A percentile compares a stretch with the other conserved stretches of the same genome.
Conservation (phyloP, 2,797 vertebrate species). For the Antennarius maculatus region DNA sequence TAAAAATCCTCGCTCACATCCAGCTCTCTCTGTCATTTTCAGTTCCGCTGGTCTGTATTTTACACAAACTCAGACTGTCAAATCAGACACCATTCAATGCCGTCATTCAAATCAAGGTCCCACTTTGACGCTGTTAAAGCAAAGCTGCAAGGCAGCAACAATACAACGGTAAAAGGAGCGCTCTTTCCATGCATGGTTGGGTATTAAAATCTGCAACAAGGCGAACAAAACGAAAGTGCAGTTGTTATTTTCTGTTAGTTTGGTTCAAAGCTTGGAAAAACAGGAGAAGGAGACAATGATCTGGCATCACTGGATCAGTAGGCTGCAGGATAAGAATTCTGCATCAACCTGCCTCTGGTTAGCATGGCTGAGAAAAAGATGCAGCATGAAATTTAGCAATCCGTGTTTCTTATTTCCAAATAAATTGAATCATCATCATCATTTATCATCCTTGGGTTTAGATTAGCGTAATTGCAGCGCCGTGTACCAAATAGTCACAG, state of each 20-base stretch:
- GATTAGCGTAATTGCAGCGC: constrained; percentile 1
- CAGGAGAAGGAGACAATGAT: background rate
- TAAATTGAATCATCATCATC: no score
- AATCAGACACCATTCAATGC: constrained; percentile 21
- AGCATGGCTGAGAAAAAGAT: constrained; percentile 1
- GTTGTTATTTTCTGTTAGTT: no score
- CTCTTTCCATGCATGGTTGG: no score
- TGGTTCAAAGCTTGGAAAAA: background rate
- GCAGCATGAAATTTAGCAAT: no score
- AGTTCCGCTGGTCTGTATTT: constrained; percentile 44
- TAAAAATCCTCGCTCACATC: constrained; percentile 26
- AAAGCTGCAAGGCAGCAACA: constrained; percentile 6
- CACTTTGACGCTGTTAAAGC: constrained; percentile 14
- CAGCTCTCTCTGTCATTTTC: constrained; percentile 18
- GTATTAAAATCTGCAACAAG: no score
- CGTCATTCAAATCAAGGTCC: constrained; percentile 27
- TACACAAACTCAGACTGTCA: constrained; percentile 25
- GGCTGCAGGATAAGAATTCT: background rate
- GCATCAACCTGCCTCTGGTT: constrained; percentile 6
- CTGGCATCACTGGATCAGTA: background rate
- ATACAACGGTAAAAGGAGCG: constrained; percentile 1
- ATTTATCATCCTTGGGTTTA: constrained; percentile 12
- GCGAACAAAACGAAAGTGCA: no score
- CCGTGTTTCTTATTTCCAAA: no score
- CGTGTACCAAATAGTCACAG: background rate